Evolutionary conservation across 2,113 vertebrate genomes (phyloP).

Genomic region (Columbina picui): DNA sequence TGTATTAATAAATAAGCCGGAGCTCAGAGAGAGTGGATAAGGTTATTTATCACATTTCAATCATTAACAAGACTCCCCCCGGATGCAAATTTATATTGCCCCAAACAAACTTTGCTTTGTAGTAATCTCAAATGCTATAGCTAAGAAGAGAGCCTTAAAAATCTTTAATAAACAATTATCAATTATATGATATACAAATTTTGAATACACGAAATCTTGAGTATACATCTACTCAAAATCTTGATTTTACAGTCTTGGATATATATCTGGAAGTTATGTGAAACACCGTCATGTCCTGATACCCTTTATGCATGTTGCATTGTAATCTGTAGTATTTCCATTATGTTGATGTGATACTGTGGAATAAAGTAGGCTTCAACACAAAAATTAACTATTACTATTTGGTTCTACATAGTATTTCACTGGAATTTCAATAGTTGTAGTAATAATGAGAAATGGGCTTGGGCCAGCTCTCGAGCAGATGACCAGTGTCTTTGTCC

Average conservation of each 20-base stretch:
- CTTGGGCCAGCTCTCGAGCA: accelerated
- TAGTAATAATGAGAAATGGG: neutral
- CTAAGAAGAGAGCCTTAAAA: neutral
- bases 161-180: neutral
- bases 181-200: neutral
- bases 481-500: neutral
- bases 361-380: neutral
- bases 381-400: neutral
- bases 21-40: neutral
- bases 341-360: neutral
- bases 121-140: neutral
- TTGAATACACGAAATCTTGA: neutral
- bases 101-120: neutral
- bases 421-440: neutral
- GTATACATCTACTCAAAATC: neutral
- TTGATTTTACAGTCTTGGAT: neutral
- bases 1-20: neutral
- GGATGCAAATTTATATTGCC: neutral
- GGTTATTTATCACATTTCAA: neutral
- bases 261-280: neutral
- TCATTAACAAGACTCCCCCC: neutral
- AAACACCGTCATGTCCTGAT: neutral
- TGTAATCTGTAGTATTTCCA: neutral
- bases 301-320: neutral
- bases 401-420: neutral